A percentile compares a stretch with the other conserved stretches of the same genome.
Evolutionary conservation across 2,113 vertebrate genomes (phyloP).

Genomic region (Calyptommatus sinebrachiatus): DNA sequence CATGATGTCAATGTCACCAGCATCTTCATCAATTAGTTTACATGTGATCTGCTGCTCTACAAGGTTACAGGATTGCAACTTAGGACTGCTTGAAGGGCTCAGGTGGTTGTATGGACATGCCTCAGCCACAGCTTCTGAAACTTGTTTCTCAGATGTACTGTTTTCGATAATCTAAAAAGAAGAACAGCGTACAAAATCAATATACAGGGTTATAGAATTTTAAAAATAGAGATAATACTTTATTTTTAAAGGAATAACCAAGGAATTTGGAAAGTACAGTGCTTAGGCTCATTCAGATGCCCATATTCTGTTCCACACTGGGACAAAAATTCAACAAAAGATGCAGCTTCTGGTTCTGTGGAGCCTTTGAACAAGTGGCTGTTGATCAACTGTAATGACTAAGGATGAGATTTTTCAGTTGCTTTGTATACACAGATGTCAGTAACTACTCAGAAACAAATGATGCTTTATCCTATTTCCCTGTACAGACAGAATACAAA

Average conservation of each 20-base stretch:
- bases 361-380: background rate
- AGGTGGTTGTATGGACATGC: conserved; percentile 68
- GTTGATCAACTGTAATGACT: background rate
- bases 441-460: background rate
- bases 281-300: background rate
- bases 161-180: conserved; percentile 62
- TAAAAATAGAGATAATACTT: background rate
- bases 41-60: conserved; percentile 69
- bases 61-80: conserved; percentile 72
- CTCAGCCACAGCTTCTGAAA: conserved; percentile 48
- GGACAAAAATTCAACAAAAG: background rate
- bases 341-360: background rate
- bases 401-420: background rate
- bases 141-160: conserved; percentile 46
- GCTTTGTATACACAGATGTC: background rate
- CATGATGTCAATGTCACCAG: conserved; percentile 57
- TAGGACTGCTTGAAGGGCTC: conserved; percentile 71
- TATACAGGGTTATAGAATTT: background rate
- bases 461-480: background rate
- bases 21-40: conserved; percentile 65
- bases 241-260: background rate
- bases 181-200: conserved; percentile 19
- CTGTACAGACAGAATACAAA: background rate
- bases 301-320: background rate
- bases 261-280: background rate